Conservation (phyloP, 1,140 invertebrate genomes). For the Aculops lycopersici region DNA sequence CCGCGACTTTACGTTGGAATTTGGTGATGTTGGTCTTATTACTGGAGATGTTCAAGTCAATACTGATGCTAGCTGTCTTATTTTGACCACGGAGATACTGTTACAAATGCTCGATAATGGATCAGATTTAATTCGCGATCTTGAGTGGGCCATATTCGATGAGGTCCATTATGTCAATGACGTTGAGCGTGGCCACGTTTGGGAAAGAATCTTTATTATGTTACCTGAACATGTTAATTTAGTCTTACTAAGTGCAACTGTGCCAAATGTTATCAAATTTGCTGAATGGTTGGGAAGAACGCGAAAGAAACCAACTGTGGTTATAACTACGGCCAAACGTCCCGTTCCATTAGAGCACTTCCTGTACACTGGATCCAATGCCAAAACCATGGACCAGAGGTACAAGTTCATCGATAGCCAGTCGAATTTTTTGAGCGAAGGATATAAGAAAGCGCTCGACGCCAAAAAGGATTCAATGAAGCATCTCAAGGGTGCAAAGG, state of each 20-base stretch:
- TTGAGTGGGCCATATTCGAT: constrained; percentile 97
- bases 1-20: constrained; percentile 51
- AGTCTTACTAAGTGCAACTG: constrained; percentile 86
- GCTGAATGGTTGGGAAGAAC: constrained; percentile 87
- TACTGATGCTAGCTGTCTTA: constrained; percentile 60
- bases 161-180: constrained; percentile 99
- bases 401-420: constrained; percentile 50
- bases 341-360: constrained; percentile 83
- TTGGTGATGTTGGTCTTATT: constrained; percentile 20
- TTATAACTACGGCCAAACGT: constrained; percentile 65
- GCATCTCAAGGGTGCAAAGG: not conserved
- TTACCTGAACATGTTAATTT: constrained; percentile 72
- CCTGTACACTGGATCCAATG: constrained; percentile 52
- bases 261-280: constrained; percentile 81
- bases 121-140: constrained; percentile 64
- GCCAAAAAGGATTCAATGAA: constrained; percentile 27
- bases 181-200: constrained; percentile 83
- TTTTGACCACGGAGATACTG: constrained; percentile 98
- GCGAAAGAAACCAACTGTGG: constrained; percentile 66
- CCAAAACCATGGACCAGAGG: constrained; percentile 41
- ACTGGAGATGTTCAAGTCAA: constrained; percentile 50
- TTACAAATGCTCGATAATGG: constrained; percentile 74
- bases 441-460: constrained; percentile 28
- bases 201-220: constrained; percentile 94
- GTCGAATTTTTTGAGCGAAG: constrained; percentile 29